phyloP scores from a whole-genome alignment of 2,888 invertebrate species.

The Bembecia ichneumoniformis region DNA sequence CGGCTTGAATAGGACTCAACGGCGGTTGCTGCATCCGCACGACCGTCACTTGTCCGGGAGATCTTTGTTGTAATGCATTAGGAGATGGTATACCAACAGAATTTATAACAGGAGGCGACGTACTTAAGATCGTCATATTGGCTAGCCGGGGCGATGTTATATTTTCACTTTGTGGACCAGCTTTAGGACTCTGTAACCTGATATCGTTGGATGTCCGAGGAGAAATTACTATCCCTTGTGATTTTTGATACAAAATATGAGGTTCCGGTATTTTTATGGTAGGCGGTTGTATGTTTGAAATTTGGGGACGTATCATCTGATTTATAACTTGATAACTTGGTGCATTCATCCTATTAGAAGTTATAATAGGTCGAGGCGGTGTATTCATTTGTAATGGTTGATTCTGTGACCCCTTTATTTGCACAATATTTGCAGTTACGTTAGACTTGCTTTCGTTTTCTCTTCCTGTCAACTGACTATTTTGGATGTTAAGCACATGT shows the following conservation, averaged over 20 bases:
- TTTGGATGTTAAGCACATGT: conserved; percentile 44
- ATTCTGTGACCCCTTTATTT: conserved; percentile 46
- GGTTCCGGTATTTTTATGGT: conserved; percentile 77
- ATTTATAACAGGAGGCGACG: conserved; percentile 48
- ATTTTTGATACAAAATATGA: conserved; percentile 60
- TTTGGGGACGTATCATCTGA: conserved; percentile 49
- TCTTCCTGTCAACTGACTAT: conserved; percentile 28
- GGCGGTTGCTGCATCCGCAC: conserved; percentile 67
- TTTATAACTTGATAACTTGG: conserved; percentile 58
- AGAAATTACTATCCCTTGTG: conserved; percentile 57
- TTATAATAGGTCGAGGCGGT: conserved; percentile 40
- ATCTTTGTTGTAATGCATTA: conserved; percentile 48
- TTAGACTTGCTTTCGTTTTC: conserved; percentile 51
- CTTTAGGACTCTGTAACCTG: conserved; percentile 56
- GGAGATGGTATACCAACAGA: conserved; percentile 48
- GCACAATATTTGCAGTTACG: conserved; percentile 55
- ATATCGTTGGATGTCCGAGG: conserved; percentile 53
- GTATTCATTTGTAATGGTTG: conserved; percentile 37
- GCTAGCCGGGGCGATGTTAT: conserved; percentile 50
- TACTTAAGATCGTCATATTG: conserved; percentile 52
- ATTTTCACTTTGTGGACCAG: conserved; percentile 41
- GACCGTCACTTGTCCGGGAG: conserved; percentile 63
- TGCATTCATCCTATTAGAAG: conserved; percentile 40
- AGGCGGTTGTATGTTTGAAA: conserved; percentile 73
- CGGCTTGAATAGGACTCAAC: conserved; percentile 55